phyloP scores from a whole-genome alignment of 2,113 vertebrate species.

The Gopherus flavomarginatus region DNA sequence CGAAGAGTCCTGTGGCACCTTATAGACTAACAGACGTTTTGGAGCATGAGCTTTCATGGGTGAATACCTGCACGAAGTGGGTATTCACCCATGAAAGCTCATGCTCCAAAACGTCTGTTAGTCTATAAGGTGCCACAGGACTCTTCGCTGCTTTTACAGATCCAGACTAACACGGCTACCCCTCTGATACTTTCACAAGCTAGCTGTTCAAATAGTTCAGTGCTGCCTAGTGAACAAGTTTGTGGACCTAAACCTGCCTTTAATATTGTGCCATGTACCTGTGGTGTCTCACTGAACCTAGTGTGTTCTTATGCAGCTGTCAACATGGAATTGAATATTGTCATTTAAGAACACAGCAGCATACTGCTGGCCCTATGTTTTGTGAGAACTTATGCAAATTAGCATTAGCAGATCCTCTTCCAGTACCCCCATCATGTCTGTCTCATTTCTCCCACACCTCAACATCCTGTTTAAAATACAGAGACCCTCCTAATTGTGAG shows the following conservation, averaged over 20 bases:
- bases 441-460: not conserved
- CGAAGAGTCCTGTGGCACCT: too few species aligned
- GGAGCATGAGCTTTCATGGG: too few species aligned
- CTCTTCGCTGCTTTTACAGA: too few species aligned
- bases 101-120: too few species aligned
- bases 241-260: not conserved
- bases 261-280: not conserved
- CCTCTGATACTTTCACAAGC: not conserved
- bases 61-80: too few species aligned
- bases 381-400: not conserved
- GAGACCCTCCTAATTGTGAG: not conserved
- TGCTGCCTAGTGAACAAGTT: not conserved
- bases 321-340: not conserved
- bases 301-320: not conserved
- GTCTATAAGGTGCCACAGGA: too few species aligned
- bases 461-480: not conserved
- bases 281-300: not conserved
- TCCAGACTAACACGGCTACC: too few species aligned
- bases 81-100: too few species aligned
- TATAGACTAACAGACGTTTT: too few species aligned
- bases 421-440: not conserved
- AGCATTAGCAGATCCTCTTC: not conserved
- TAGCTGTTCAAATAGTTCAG: not conserved
- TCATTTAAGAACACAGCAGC: not conserved
- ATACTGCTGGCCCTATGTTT: not conserved